phyloP scores from a whole-genome alignment of 2,797 vertebrate species.

The Peromyscus aztecus region DNA sequence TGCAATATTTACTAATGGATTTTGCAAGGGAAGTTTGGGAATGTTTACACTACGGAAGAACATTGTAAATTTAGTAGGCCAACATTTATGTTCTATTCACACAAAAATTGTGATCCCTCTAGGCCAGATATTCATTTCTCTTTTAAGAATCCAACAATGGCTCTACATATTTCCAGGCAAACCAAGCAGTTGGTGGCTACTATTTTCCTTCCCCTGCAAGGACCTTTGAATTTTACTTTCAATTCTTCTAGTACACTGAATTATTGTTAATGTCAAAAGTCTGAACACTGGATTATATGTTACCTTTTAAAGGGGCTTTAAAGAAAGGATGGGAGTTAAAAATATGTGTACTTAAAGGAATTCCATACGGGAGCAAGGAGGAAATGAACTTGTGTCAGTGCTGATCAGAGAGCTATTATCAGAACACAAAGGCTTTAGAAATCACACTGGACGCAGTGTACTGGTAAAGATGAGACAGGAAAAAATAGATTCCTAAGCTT shows the following conservation, averaged over 20 bases:
- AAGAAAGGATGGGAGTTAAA: neutral
- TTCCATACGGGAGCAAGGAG: neutral
- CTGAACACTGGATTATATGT: constrained; percentile 13
- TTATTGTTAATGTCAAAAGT: constrained; percentile 51
- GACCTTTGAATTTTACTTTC: neutral
- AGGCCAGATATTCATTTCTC: neutral
- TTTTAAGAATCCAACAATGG: neutral
- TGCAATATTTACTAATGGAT: neutral
- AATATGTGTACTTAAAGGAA: constrained; percentile 26
- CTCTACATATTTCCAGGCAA: neutral
- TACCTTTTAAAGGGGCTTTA: constrained; percentile 43
- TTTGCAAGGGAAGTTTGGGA: neutral
- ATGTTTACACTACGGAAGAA: neutral
- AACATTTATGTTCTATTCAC: neutral
- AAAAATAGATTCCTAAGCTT: neutral
- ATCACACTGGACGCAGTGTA: neutral
- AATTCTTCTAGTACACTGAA: neutral
- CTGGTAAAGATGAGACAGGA: neutral
- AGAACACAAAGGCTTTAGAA: constrained; percentile 1
- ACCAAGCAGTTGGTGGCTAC: neutral
- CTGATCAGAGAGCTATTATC: constrained; percentile 49
- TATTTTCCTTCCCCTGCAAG: neutral
- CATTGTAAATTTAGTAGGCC: neutral
- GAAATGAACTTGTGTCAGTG: neutral
- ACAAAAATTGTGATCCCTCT: neutral